Evolutionary conservation across 2,888 invertebrate species (phyloP).

Genomic region (Fragum sueziense): DNA sequence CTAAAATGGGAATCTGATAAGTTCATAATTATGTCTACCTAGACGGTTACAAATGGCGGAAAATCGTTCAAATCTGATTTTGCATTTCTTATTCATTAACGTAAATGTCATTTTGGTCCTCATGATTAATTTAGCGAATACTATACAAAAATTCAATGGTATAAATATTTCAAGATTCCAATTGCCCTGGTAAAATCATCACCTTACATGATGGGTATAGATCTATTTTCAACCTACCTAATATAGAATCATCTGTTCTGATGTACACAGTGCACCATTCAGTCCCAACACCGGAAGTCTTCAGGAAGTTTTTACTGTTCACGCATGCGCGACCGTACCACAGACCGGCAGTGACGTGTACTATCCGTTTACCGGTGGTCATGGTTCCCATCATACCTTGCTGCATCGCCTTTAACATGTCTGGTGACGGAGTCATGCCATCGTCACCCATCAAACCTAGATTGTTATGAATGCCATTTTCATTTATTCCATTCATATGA

Average conservation of each 20-base stretch:
- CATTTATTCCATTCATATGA: background rate
- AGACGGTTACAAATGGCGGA: too few relatives aligned
- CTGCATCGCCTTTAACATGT: background rate
- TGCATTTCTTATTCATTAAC: too few relatives aligned
- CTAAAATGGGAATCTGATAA: too few relatives aligned
- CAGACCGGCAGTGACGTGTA: conserved; percentile 37
- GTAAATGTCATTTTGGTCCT: too few relatives aligned
- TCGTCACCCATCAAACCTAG: background rate
- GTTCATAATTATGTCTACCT: too few relatives aligned
- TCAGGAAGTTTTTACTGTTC: background rate
- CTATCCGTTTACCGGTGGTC: background rate
- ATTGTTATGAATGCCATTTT: background rate
- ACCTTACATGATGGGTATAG: too few relatives aligned
- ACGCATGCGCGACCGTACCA: conserved; percentile 48
- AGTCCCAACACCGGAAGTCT: background rate
- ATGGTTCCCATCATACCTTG: conserved; percentile 6
- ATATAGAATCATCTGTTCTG: conserved; percentile 28
- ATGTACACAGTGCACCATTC: conserved; percentile 47
- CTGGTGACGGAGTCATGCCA: background rate
- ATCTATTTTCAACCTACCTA: too few relatives aligned
- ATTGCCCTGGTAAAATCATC: too few relatives aligned
- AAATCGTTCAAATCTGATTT: too few relatives aligned
- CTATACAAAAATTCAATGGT: too few relatives aligned
- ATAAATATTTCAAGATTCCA: too few relatives aligned
- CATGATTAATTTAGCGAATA: too few relatives aligned